These are phyloP conservation scores for Drosophila dives DNA, from an alignment of 2,888 invertebrate genomes.

Conservation along the genomic window DNA sequence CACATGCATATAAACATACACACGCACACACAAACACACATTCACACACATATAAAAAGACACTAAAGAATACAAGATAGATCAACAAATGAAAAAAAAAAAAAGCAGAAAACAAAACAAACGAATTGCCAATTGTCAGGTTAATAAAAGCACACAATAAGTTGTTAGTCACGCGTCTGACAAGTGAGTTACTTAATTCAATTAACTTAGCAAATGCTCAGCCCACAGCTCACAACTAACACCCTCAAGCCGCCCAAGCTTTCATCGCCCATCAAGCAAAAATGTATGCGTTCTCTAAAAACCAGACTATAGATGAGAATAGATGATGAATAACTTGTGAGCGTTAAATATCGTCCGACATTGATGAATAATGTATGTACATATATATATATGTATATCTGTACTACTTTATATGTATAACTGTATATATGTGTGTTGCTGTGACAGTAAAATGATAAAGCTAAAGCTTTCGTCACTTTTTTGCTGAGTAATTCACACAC, in stretches of 20 bases:
- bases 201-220: conserved; percentile 58
- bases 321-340: conserved; percentile 58
- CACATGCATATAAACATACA: conserved; percentile 14
- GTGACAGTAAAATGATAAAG: conserved; percentile 36
- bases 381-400: conserved; percentile 21
- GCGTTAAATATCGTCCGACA: conserved; percentile 44
- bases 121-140: conserved; percentile 69
- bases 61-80: conserved; percentile 35
- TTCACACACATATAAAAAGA: conserved; percentile 22
- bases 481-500: conserved; percentile 42
- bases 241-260: background rate
- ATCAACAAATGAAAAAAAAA: conserved; percentile 14
- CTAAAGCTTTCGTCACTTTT: conserved; percentile 48
- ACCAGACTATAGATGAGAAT: too few species aligned
- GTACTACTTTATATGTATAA: conserved; percentile 8
- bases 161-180: conserved; percentile 76
- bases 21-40: conserved; percentile 13
- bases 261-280: background rate
- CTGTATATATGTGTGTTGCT: conserved; percentile 8
- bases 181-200: conserved; percentile 76
- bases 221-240: background rate
- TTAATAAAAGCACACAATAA: conserved; percentile 74
- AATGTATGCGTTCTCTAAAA: conserved; percentile 2
- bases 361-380: conserved; percentile 55
- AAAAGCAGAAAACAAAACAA: conserved; percentile 32